These are phyloP conservation scores for Neolamprologus hecqui DNA, from an alignment of 2,113 vertebrate species.

Conservation along the genomic window DNA sequence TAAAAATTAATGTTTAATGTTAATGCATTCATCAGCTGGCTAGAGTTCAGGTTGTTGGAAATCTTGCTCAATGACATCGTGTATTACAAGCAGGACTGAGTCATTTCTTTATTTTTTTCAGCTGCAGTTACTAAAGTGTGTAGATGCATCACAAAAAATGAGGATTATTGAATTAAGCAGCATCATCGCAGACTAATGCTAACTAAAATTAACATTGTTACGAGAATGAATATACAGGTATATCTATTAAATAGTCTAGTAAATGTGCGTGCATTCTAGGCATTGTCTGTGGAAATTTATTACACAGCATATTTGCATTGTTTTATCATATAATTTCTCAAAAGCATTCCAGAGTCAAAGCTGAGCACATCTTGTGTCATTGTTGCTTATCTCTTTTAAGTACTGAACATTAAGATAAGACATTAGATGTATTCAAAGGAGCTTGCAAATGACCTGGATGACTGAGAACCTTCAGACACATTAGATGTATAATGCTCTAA, in stretches of 20 bases:
- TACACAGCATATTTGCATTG: background rate
- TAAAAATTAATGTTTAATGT: background rate
- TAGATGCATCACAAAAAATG: background rate
- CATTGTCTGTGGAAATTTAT: background rate
- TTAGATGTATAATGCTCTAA: background rate
- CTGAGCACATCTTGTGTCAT: background rate
- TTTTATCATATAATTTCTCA: background rate
- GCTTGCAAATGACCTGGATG: no score
- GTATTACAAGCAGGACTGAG: background rate
- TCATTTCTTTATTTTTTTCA: background rate
- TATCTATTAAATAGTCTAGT: background rate
- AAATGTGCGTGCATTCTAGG: rapidly evolving
- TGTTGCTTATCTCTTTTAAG: background rate
- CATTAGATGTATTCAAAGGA: background rate
- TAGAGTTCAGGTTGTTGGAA: background rate
- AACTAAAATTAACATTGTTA: background rate
- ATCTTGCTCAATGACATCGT: background rate
- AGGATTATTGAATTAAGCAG: background rate
- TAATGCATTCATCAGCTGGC: background rate
- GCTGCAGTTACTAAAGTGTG: background rate
- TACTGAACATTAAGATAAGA: background rate
- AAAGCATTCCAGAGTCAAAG: background rate
- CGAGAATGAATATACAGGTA: background rate
- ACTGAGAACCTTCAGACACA: no score
- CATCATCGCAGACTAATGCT: background rate